Evolutionary conservation across 2,113 vertebrate species (phyloP).

Genomic region (Nibea albiflora): DNA sequence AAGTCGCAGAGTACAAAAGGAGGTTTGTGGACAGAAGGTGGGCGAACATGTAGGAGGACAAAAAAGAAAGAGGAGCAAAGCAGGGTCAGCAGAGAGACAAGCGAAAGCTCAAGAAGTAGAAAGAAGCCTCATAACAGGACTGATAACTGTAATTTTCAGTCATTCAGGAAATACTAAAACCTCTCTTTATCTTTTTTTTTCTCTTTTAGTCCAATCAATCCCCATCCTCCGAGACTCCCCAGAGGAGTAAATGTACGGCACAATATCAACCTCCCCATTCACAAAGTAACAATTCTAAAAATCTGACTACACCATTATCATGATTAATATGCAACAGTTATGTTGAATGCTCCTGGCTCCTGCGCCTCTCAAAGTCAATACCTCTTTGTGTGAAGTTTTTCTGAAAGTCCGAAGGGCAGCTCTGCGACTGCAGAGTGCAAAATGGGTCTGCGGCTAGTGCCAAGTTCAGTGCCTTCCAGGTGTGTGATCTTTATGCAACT

Average conservation of each 20-base stretch:
- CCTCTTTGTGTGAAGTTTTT: neutral
- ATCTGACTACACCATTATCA: neutral
- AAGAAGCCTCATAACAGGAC: too few relatives aligned
- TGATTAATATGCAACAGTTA: neutral
- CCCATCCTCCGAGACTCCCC: too few relatives aligned
- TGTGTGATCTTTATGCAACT: neutral
- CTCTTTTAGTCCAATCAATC: too few relatives aligned
- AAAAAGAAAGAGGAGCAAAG: neutral
- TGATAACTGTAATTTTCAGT: neutral
- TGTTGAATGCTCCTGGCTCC: neutral
- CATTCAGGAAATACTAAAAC: neutral
- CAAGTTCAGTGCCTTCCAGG: neutral
- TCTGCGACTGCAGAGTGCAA: neutral
- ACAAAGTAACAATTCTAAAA: neutral
- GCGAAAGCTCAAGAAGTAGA: neutral
- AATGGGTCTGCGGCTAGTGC: neutral
- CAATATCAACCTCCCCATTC: neutral
- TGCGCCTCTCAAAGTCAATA: neutral
- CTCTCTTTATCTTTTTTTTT: neutral
- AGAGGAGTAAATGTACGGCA: neutral
- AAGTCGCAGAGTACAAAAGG: neutral
- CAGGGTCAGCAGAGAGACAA: too few relatives aligned
- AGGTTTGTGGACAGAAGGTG: neutral
- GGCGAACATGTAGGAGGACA: neutral
- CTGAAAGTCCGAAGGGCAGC: too few relatives aligned